A percentile compares a stretch with the other conserved stretches of the same genome.
Conservation (phyloP, 1,140 invertebrate genomes). For the Pantala flavescens region DNA sequence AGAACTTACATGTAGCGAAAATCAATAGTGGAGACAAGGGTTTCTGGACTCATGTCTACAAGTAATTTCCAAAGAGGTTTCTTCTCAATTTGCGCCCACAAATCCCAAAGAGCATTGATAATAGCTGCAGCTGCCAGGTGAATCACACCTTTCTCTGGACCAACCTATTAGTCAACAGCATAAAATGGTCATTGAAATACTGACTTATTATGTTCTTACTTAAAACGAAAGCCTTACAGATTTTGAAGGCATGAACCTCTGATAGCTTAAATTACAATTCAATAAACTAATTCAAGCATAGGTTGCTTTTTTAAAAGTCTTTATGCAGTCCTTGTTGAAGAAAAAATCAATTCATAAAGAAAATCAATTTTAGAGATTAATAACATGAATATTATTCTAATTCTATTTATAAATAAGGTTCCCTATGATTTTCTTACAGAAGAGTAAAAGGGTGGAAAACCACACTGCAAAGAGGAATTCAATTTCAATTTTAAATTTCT, state of each 20-base stretch:
- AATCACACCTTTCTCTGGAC: slow-evolving; percentile 83
- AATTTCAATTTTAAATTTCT: too few relatives aligned
- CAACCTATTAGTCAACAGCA: slow-evolving; percentile 47
- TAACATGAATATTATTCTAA: too few relatives aligned
- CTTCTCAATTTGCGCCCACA: slow-evolving; percentile 71
- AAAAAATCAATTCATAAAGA: not conserved
- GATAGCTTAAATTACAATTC: not conserved
- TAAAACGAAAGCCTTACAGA: not conserved
- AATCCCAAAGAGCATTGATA: slow-evolving; percentile 82
- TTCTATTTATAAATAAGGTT: too few relatives aligned
- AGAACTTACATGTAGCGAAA: slow-evolving; percentile 65
- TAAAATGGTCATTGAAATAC: not conserved
- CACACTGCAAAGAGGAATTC: too few relatives aligned
- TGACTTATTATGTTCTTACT: not conserved
- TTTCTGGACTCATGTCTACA: slow-evolving; percentile 68
- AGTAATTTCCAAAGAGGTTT: slow-evolving; percentile 84
- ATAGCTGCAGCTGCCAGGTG: slow-evolving; percentile 82
- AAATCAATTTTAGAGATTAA: too few relatives aligned
- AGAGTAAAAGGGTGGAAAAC: too few relatives aligned
- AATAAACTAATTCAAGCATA: not conserved
- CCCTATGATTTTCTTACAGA: too few relatives aligned
- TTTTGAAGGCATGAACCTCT: not conserved
- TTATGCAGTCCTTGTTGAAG: not conserved
- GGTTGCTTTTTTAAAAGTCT: not conserved
- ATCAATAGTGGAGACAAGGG: slow-evolving; percentile 74